These are phyloP conservation scores for Engraulis encrasicolus DNA, from an alignment of 2,113 vertebrate genomes.

Conservation along the genomic window DNA sequence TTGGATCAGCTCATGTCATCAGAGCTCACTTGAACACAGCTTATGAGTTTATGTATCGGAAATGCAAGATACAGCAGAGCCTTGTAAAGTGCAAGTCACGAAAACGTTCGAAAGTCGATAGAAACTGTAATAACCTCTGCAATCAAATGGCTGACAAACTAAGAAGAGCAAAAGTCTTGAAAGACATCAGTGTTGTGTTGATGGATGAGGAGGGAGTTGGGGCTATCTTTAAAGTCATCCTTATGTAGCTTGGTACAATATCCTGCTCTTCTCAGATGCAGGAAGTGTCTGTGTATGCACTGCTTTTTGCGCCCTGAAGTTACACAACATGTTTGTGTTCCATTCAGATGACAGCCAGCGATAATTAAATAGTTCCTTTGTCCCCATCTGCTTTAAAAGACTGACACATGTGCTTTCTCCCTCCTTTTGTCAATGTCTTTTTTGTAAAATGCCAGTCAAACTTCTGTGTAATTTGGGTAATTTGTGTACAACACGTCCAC, in stretches of 20 bases:
- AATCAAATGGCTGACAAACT: neutral
- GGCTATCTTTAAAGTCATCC: neutral
- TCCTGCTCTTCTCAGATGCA: conserved; percentile 10
- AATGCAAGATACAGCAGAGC: neutral
- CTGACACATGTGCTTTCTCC: conserved; percentile 1
- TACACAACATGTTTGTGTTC: conserved; percentile 19
- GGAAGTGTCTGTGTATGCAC: conserved; percentile 4
- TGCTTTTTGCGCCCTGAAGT: conserved; percentile 6
- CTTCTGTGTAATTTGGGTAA: neutral
- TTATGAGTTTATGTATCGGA: neutral
- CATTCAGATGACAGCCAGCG: neutral
- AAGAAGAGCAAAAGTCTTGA: neutral
- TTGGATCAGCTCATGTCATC: neutral
- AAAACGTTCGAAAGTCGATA: neutral
- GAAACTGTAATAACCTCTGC: neutral
- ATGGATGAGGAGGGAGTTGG: neutral
- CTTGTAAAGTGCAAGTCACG: neutral
- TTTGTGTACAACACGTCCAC: neutral
- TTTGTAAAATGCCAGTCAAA: conserved; percentile 11
- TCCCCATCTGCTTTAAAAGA: conserved; percentile 18
- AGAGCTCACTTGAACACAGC: too few relatives aligned
- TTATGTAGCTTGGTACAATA: conserved; percentile 15
- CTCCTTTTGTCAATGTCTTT: neutral
- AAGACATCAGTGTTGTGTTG: neutral
- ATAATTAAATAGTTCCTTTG: neutral